Evolutionary conservation across 2,797 vertebrate genomes (phyloP), one percentile per base, ranked within the genome.

Genomic region (Gymnocypris eckloni): DNA sequence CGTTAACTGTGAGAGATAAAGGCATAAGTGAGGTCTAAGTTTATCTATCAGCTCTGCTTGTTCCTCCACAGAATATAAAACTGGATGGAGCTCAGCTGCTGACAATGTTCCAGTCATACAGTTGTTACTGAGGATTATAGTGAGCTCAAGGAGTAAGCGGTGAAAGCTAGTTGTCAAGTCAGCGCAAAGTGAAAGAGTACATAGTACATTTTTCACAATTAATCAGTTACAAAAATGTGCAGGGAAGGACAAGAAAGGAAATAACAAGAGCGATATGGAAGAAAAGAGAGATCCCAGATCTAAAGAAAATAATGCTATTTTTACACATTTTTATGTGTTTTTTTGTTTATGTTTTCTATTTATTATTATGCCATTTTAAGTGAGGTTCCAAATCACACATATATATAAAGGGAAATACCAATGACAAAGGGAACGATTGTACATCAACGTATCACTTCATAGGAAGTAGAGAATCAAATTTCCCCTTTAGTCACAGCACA

Each of bases 111-210:
- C 50, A 80, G 77, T 69, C 54, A 16, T 39, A 72, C 37, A 75
- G 78, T 54, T 56, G 79, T 70, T 76, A 64, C 28, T 66, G 72
- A 78, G 72, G 67, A 73, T 86, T 81, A 71, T 7, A 81, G 41
- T 77, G 79, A 84, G 48, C 48, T 76, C 48, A 73, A 67, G 9
- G 33, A 75, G 72, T 76, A 10, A 83, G 20, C 52, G 7, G 52
- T 33, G 78, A n/a, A 69, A 61, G 39, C 39, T n/a, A 73, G 33
- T 5, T 73, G 50, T 66, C 20, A 73, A 66, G 54, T 73, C 54
- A 81, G 77, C 77, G 12, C n/a, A 45, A 56, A 84, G 67, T 79
- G 13, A 54, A 56, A 73, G 10, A 2, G 37, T 22, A 50, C 37
- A 43, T 56, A 67, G 73, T 59, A 50, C 56, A 45, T 25, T 79